A percentile compares a stretch with the other conserved stretches of the same genome.
Evolutionary conservation across 2,888 invertebrate genomes (phyloP).

Genomic region (Cheilosia pagana): DNA sequence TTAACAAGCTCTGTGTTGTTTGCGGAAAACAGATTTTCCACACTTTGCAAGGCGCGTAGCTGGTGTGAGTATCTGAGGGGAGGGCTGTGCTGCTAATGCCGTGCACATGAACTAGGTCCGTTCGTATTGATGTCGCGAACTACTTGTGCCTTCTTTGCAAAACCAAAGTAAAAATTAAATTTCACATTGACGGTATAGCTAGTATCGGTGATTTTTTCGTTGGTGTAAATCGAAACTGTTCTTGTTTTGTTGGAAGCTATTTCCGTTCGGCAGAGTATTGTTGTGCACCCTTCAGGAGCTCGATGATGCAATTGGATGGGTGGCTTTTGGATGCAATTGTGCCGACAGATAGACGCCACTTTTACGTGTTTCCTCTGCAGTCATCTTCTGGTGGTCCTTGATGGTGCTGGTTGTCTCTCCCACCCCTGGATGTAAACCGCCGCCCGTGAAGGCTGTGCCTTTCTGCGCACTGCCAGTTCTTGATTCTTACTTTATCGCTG

Average conservation of each 20-base stretch:
- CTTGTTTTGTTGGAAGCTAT: constrained; percentile 44
- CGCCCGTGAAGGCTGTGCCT: constrained; percentile 15
- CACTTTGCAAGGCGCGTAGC: constrained; percentile 42
- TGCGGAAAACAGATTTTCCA: constrained; percentile 57
- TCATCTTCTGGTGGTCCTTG: constrained; percentile 64
- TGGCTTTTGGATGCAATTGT: constrained; percentile 62
- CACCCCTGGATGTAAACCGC: not conserved
- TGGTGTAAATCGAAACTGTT: not conserved
- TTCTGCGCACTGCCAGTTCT: constrained; percentile 50
- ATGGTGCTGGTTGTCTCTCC: constrained; percentile 8
- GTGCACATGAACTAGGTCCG: constrained; percentile 11
- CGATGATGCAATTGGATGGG: constrained; percentile 68
- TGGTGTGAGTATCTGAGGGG: constrained; percentile 15
- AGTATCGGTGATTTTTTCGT: constrained; percentile 34
- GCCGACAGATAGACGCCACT: constrained; percentile 74
- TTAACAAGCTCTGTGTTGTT: constrained; percentile 61
- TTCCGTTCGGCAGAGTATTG: constrained; percentile 39
- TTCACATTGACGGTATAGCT: constrained; percentile 9
- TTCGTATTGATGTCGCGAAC: not conserved
- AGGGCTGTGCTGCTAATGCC: constrained; percentile 40
- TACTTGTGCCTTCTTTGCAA: not conserved
- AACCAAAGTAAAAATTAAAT: constrained; percentile 36
- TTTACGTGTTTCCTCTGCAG: constrained; percentile 72
- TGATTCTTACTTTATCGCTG: no score
- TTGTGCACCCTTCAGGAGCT: not conserved